Evolutionary conservation across 2,113 vertebrate genomes (phyloP).

Genomic region (Equus quagga): DNA sequence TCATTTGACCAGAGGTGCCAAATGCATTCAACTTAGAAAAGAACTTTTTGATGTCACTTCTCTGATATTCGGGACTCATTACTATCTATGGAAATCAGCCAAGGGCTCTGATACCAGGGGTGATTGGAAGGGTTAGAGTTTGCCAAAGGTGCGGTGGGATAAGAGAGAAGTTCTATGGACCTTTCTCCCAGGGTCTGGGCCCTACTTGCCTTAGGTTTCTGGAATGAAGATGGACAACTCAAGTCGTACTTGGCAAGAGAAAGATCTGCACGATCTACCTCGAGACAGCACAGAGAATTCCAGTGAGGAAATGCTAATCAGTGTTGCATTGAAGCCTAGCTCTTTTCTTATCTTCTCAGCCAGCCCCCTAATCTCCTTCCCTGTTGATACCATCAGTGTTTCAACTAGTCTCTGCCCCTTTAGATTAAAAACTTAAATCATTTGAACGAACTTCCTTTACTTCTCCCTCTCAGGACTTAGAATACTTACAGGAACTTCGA

Average conservation of each 20-base stretch:
- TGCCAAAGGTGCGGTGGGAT: not conserved
- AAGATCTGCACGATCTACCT: not conserved
- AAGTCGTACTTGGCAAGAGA: not conserved
- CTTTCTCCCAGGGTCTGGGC: not conserved
- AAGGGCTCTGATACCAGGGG: not conserved
- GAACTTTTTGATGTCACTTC: not conserved
- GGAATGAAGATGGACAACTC: not conserved
- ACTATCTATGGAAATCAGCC: not conserved
- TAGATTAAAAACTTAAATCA: not conserved
- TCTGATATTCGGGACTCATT: not conserved
- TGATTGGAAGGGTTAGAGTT: not conserved
- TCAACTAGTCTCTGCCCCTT: not conserved
- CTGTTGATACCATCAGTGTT: not conserved
- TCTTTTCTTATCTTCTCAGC: not conserved
- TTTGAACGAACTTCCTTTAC: not conserved
- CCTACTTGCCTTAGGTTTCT: not conserved
- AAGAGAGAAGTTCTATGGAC: not conserved
- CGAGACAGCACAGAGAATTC: not conserved
- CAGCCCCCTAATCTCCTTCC: not conserved
- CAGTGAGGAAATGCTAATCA: not conserved
- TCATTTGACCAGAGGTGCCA: not conserved
- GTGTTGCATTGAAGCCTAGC: not conserved
- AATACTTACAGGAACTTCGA: not conserved
- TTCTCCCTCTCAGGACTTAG: not conserved
- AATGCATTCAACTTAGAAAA: not conserved